These are phyloP conservation scores for Pluvianellus socialis DNA, from an alignment of 2,113 vertebrate genomes.

Conservation along the genomic window DNA sequence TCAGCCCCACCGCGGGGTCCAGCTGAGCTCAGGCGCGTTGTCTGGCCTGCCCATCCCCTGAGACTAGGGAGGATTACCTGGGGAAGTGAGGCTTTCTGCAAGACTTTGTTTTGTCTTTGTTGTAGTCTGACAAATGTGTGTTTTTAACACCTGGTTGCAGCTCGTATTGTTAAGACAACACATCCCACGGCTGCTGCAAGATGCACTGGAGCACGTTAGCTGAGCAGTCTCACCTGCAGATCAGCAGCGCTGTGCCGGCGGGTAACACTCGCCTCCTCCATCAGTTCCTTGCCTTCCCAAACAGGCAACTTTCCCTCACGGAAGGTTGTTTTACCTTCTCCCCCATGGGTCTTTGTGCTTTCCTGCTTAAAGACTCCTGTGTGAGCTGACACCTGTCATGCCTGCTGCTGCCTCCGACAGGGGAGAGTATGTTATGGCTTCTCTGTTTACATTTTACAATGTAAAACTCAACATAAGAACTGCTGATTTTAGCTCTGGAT, in stretches of 20 bases:
- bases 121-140: not conserved
- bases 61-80: not conserved
- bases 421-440: not conserved
- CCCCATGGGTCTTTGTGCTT: not conserved
- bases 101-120: not conserved
- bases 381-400: not conserved
- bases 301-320: not conserved
- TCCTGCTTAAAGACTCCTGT: not conserved
- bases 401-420: not conserved
- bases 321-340: not conserved
- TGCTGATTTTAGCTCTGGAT: not conserved
- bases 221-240: not conserved
- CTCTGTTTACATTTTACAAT: not conserved
- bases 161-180: not conserved
- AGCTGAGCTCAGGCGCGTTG: not conserved
- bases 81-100: not conserved
- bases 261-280: not conserved
- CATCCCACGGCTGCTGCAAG: not conserved
- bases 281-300: not conserved
- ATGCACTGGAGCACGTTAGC: not conserved
- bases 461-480: not conserved
- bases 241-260: accelerated
- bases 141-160: not conserved
- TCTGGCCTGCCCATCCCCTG: not conserved
- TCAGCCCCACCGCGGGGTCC: not conserved